Base-by-base conservation (phyloP, 2,888 invertebrate genomes). In the Rhogogaster chlorosoma region DNA sequence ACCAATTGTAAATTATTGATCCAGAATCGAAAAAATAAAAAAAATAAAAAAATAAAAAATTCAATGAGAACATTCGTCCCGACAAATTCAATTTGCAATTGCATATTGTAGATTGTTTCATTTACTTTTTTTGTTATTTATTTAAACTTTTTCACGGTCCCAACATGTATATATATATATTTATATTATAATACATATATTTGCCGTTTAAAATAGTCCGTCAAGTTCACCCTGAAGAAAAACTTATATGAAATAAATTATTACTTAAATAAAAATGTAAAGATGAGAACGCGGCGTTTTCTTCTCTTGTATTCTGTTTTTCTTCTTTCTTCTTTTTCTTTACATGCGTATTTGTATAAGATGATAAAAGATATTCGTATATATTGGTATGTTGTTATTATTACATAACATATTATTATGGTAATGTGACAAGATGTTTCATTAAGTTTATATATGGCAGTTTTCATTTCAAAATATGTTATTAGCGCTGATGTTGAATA, bases 391-490 rank as follows among this genome's bases (percentile, higher is more conserved):
- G 1, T 12, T 42, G 12, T 12, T 3, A 10, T 42, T 53, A 32
- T 67, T n/a, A 26, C 26, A 45, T 26, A 75, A 45, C 15, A 75
- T 53, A 38, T n/a, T 53, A 38, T n/a, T 45, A 45, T 75, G 75
- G 45, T 75, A 75, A 75, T 75, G 75, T 45, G 42, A 75, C 36
- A 45, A 45, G 38, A 75, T 75, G 75, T 45, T 75, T 12, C 26
- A 22, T 9, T 61, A 61, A 61, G n/a, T 61, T 12, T 61, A n/a
- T 45, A n/a, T 75, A 45, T 75, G 75, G 75, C 75, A 75, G 75
- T 75, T 75, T 73, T 38, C 10, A n/a, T 45, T 73, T 45, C 45
- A 22, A 71, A 75, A 26, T 75, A 42, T 45, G 45, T 22, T 26
- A 36, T 70, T 12, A n/a, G 45, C 15, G 12, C 29, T 18, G 70